Base-by-base conservation (phyloP, 2,797 vertebrate species). In the Oophaga sylvatica region DNA sequence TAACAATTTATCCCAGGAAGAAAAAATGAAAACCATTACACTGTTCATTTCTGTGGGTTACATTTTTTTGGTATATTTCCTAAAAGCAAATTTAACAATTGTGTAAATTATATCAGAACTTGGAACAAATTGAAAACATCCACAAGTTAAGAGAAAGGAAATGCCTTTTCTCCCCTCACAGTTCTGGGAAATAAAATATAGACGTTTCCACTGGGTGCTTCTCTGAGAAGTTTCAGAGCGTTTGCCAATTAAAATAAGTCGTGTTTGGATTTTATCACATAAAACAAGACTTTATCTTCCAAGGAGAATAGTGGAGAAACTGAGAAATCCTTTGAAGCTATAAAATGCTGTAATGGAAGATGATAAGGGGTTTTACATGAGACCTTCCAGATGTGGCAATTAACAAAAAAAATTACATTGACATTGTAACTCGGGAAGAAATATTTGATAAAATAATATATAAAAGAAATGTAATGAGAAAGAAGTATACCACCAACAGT, bases 341-440 rank as follows among this genome's bases (percentile, higher is more conserved):
- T 41, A 31, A 26, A 73, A 75, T 88, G 80, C 78, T 83, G 82
- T 88, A 84, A 88, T 80, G 75, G 56, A 84, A 83, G 76, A 87
- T 82, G 85, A 87, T 87, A 88, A 84, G 87, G 19, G 48, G 67
- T 80, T 84, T 84, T 88, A 71, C 76, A 73, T 84, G 67, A 88
- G 84, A 56, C 16, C 65, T 88, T 80, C 81, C 87, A 88, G 87
- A 88, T 88, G 87, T 80, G 65, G 76, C 65, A 80, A 88, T 87
- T 83, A 83, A 63, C 71, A 76, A 60, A 70, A 76, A 11, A 87
- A 83, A 83, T 82, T 29, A 83, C 57, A 81, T 60, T 83, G 31
- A 67, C 81, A 83, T 71, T 20, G 67, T 60, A 84, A 79, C 71
- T 73, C 81, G 31, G 57, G 41, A n/a, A 56, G 71, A 78, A 87